A percentile compares a stretch with the other conserved stretches of the same genome.
Conservation (phyloP, 2,888 invertebrate genomes). For the Caenorhabditis panamensis region DNA sequence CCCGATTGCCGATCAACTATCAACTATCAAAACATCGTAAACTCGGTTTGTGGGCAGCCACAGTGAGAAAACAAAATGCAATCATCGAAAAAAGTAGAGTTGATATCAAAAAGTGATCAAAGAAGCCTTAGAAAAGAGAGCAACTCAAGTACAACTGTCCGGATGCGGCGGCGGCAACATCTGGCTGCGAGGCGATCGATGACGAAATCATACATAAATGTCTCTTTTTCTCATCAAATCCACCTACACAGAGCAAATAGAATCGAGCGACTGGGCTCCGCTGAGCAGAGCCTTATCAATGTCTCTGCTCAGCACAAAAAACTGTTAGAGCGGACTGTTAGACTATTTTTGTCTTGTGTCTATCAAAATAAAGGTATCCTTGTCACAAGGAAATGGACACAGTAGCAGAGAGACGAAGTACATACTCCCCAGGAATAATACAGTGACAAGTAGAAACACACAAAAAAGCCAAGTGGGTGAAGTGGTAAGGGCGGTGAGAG, state of each 20-base stretch:
- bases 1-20: no score
- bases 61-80: no score
- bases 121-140: background rate
- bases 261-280: background rate
- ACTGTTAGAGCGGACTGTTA: no score
- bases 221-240: slow-evolving; percentile 4
- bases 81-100: no score
- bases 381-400: background rate
- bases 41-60: no score
- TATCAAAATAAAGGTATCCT: background rate
- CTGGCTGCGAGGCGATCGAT: background rate
- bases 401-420: background rate
- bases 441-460: slow-evolving; percentile 48
- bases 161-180: background rate
- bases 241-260: slow-evolving; percentile 46
- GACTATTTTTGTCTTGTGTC: background rate
- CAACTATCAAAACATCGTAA: no score
- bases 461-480: slow-evolving; percentile 27
- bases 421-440: background rate
- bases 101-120: no score
- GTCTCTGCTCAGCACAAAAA: background rate
- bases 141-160: background rate
- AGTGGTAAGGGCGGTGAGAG: slow-evolving; percentile 38
- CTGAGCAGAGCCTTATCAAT: background rate
- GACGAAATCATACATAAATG: slow-evolving; percentile 32